Conservation (phyloP, 2,113 vertebrate genomes). For the Cebus imitator region DNA sequence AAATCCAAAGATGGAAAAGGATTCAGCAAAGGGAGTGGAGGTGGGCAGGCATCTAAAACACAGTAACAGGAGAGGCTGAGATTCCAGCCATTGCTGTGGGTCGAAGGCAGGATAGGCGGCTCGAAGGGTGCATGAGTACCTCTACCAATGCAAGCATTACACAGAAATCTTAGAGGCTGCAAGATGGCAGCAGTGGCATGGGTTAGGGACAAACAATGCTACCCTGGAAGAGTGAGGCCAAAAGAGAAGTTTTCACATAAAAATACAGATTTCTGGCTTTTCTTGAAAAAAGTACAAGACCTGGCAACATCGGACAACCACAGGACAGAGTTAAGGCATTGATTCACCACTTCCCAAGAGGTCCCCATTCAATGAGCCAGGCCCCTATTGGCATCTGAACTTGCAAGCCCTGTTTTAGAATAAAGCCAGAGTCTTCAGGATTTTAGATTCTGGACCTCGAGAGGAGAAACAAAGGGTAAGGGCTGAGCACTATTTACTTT, state of each 20-base stretch:
- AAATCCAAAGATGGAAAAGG: background rate
- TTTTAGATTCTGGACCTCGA: background rate
- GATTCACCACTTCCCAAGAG: background rate
- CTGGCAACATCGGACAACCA: background rate
- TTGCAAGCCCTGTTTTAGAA: background rate
- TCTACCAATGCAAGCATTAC: background rate
- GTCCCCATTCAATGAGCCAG: background rate
- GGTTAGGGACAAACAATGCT: background rate
- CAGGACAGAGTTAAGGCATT: background rate
- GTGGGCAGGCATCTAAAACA: background rate
- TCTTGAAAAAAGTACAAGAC: background rate
- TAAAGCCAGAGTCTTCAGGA: background rate
- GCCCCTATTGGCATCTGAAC: background rate
- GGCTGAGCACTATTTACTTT: background rate
- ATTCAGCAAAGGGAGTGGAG: background rate
- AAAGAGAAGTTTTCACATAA: background rate
- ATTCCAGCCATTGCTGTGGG: background rate
- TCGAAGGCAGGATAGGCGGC: background rate
- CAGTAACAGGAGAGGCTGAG: background rate
- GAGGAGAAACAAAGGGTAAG: background rate
- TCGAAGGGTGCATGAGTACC: background rate
- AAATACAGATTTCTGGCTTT: constrained; percentile 16
- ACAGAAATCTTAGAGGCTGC: background rate
- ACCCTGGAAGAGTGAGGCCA: background rate
- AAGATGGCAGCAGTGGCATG: background rate